Conservation (phyloP, 2,113 vertebrate species). For the Microcebus tavaratra region DNA sequence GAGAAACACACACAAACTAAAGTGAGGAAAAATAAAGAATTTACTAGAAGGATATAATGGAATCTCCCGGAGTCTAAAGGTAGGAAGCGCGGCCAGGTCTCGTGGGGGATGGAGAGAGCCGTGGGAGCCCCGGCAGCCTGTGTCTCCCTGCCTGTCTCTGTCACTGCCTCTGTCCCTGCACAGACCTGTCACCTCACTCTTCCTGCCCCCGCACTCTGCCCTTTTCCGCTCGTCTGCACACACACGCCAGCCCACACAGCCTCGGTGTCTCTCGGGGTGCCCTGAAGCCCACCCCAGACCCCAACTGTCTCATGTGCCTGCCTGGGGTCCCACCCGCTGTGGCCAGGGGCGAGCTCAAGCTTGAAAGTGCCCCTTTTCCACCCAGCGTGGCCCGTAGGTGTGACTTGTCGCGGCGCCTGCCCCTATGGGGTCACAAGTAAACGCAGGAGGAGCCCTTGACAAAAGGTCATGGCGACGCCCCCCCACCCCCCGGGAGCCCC, state of each 20-base stretch:
- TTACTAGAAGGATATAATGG: neutral
- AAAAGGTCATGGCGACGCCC: rapidly evolving
- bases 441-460: too few species aligned
- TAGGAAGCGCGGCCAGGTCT: neutral
- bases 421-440: rapidly evolving
- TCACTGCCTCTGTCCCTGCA: neutral
- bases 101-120: neutral
- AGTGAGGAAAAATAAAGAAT: neutral
- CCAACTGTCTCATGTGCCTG: neutral
- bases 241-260: neutral
- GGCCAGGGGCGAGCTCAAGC: neutral
- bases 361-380: neutral
- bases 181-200: neutral
- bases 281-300: neutral
- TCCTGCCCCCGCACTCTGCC: neutral
- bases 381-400: neutral
- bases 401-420: rapidly evolving
- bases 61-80: neutral
- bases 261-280: too few species aligned
- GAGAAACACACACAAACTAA: neutral
- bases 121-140: neutral
- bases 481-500: neutral
- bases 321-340: neutral
- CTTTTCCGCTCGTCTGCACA: neutral
- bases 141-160: neutral